Percentiles rank a stretch among this genome's conserved stretches.
Conservation (phyloP, 2,113 vertebrate genomes). For the Octodon degus region DNA sequence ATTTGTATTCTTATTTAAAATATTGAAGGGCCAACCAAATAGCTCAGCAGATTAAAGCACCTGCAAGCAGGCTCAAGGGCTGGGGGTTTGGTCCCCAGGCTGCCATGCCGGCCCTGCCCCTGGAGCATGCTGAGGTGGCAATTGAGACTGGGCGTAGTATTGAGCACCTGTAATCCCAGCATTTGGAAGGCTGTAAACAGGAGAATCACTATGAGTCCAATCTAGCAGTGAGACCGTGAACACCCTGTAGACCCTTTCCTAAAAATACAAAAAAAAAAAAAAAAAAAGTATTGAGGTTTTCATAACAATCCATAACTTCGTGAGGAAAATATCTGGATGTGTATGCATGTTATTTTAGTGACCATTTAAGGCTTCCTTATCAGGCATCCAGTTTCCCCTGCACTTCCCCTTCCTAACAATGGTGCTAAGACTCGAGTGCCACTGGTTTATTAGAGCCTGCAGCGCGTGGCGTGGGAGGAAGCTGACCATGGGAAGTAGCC, state of each 20-base stretch:
- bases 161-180: no score
- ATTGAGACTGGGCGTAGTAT: no score
- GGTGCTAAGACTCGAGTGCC: not conserved
- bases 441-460: not conserved
- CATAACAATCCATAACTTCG: not conserved
- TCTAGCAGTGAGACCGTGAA: no score
- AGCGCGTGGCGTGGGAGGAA: not conserved
- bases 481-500: not conserved
- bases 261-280: no score
- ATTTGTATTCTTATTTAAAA: conserved; percentile 4
- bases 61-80: no score
- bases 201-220: no score
- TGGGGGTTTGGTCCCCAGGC: no score
- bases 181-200: no score
- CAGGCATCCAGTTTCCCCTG: not conserved
- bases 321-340: not conserved
- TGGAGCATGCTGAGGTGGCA: no score
- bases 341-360: not conserved
- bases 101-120: no score
- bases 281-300: not conserved
- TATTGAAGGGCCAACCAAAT: not conserved
- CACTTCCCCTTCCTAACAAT: not conserved
- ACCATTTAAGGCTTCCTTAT: not conserved
- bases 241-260: no score
- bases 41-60: no score